Percentiles rank a stretch among this genome's conserved stretches.
Evolutionary conservation across 30 jellyfish, hydroid and myxozoan species (phyloP).

Genomic region (Mastigias papua): DNA sequence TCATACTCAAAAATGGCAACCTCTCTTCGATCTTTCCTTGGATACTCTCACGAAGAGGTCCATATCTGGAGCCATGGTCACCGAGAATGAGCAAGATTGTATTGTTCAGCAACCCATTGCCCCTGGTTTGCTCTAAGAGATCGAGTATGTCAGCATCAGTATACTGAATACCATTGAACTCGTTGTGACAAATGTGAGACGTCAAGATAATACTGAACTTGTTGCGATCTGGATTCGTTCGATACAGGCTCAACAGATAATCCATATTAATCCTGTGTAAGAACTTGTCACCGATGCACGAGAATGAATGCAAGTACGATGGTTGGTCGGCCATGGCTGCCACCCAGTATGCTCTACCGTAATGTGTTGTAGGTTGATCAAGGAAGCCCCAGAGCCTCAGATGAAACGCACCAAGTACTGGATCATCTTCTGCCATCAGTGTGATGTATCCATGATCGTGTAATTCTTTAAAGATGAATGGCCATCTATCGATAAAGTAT

Average conservation of each 20-base stretch:
- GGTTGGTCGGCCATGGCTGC: conserved; percentile 24
- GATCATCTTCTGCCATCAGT: conserved; percentile 70
- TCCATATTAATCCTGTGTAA: conserved; percentile 31
- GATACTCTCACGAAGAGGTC: conserved; percentile 38
- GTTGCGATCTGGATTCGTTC: conserved; percentile 7
- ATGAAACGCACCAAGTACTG: conserved; percentile 55
- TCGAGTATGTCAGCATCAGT: conserved; percentile 57
- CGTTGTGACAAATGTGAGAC: conserved; percentile 36
- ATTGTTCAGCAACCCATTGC: conserved; percentile 35
- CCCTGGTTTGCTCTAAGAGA: conserved; percentile 11
- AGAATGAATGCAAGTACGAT: not conserved
- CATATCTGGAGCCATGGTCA: conserved; percentile 81
- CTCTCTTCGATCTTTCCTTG: conserved; percentile 84
- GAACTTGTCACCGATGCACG: conserved; percentile 44
- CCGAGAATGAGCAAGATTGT: conserved; percentile 80
- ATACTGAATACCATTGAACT: conserved; percentile 22
- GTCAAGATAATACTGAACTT: conserved; percentile 23
- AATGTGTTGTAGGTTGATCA: conserved; percentile 70
- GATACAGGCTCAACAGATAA: conserved; percentile 31
- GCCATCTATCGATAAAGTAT: conserved; percentile 76
- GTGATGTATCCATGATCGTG: conserved; percentile 67
- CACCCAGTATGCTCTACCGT: conserved; percentile 62
- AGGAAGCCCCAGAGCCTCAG: conserved; percentile 62
- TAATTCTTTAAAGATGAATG: conserved; percentile 68
- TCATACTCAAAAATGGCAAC: conserved; percentile 70